phyloP scores from a whole-genome alignment of 2,888 invertebrate species.

The Melanostoma scalare region DNA sequence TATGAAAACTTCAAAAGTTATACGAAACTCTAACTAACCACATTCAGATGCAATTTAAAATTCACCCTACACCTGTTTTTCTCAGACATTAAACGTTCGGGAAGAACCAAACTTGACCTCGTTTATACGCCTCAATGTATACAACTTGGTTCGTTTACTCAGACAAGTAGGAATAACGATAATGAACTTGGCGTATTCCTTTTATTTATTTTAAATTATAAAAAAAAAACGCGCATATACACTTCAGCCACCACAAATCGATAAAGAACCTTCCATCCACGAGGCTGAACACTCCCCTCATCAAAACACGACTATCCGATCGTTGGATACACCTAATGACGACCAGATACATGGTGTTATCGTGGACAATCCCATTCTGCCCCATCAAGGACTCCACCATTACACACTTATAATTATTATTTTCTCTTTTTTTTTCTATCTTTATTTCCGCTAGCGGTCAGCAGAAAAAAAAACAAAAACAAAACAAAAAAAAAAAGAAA shows the following conservation, averaged over 20 bases:
- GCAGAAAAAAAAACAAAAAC: slow-evolving; percentile 24
- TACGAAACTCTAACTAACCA: no score
- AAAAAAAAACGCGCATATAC: slow-evolving; percentile 19
- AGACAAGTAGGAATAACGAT: slow-evolving; percentile 45
- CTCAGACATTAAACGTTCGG: slow-evolving; percentile 10
- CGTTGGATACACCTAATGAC: slow-evolving; percentile 62
- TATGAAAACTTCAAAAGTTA: no score
- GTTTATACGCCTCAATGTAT: neutral
- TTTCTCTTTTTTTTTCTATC: slow-evolving; percentile 21
- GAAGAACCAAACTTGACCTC: slow-evolving; percentile 36
- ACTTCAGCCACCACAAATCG: slow-evolving; percentile 50
- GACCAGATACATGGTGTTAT: slow-evolving; percentile 23
- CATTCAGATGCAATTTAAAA: no score
- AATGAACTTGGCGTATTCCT: slow-evolving; percentile 65
- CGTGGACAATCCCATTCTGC: slow-evolving; percentile 4
- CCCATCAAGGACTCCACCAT: slow-evolving; percentile 33
- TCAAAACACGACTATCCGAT: slow-evolving; percentile 54
- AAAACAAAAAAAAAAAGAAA: slow-evolving; percentile 14
- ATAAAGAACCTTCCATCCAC: slow-evolving; percentile 61
- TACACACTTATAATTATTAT: slow-evolving; percentile 53
- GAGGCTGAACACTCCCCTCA: slow-evolving; percentile 40
- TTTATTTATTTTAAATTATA: slow-evolving; percentile 43
- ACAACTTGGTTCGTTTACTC: slow-evolving; percentile 38
- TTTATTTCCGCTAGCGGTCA: slow-evolving; percentile 38
- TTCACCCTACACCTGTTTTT: neutral